Percentiles rank a stretch among this genome's conserved stretches.
These are phyloP conservation scores for Apodemia hepburni DNA, from an alignment of 2,888 invertebrate species.

Conservation along the genomic window DNA sequence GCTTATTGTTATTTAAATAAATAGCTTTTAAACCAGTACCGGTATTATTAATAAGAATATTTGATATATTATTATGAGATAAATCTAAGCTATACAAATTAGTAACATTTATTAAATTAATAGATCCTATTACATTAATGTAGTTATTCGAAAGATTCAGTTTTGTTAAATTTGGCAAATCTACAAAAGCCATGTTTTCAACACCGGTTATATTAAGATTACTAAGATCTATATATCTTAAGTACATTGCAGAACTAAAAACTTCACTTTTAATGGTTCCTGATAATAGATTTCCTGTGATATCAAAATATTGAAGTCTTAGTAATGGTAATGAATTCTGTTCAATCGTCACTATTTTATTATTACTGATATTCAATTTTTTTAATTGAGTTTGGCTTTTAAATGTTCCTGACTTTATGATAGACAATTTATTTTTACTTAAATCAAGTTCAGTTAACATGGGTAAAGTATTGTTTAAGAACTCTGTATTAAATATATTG, in stretches of 20 bases:
- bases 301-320: constrained; percentile 53
- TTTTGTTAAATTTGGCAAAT: constrained; percentile 51
- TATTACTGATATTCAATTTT: constrained; percentile 54
- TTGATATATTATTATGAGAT: constrained; percentile 48
- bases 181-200: constrained; percentile 47
- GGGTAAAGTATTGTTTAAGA: constrained; percentile 41
- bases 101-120: constrained; percentile 49
- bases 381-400: constrained; percentile 43
- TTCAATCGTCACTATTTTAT: constrained; percentile 49
- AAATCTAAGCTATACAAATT: constrained; percentile 61
- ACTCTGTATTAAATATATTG: constrained; percentile 42
- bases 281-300: constrained; percentile 46
- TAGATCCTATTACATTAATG: constrained; percentile 44
- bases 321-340: constrained; percentile 48
- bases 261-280: constrained; percentile 44
- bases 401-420: constrained; percentile 42
- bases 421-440: constrained; percentile 46
- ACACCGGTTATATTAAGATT: constrained; percentile 48
- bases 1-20: constrained; percentile 52
- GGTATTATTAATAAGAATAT: constrained; percentile 41
- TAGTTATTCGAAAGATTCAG: constrained; percentile 57
- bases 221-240: constrained; percentile 55
- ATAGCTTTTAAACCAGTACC: constrained; percentile 49
- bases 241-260: constrained; percentile 53
- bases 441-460: constrained; percentile 51